Base-by-base conservation (phyloP, 2,113 vertebrate species). In the Rhizomys pruinosus region DNA sequence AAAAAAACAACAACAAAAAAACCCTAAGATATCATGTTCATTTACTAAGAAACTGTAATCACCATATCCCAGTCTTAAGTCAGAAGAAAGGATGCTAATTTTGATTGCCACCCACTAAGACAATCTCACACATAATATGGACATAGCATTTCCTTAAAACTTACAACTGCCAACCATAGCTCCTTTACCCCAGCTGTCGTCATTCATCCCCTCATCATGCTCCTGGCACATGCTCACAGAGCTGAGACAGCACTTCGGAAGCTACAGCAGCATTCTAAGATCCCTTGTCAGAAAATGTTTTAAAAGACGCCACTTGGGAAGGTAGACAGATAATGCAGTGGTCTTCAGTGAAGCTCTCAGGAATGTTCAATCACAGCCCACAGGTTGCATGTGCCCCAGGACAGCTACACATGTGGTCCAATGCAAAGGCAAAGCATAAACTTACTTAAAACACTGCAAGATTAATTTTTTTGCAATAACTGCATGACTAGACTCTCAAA, bases 21-120 rank as follows among this genome's bases (percentile, higher is more conserved):
- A 92, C 74, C 69, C 25, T 11, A 44, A 93, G 55, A 15, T 88
- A 5, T 20, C 68, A 85, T 1, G 61, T 32, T 79, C 42, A 82
- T 73, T 92, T 95, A 91, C 79, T 84, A 84, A 88, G 32, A 95
- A 76, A 87, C 55, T 81, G 69, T 8, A 88, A 32, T 44, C 37
- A 78, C 34, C 72, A 84, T 32, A 95, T 11, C 55, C 9, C 88
- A 94, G 71, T 57, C 39, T 96, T 91, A 87, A 72, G 25, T 87
- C 44, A 47, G 79, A 78, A 84, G 47, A 55, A 88, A 88, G 27
- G 17, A 37, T 69, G 47, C 10, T 9, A 44, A 39, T 82, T 93
- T 68, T 90, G 37, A 79, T 19, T 80, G 64, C 44, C 79, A 55
- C 44, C 66, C 66, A 68, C 10, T 63, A 91, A 85, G n/a, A 86